Conservation (phyloP, 2,113 vertebrate species). For the Empidonax alnorum region DNA sequence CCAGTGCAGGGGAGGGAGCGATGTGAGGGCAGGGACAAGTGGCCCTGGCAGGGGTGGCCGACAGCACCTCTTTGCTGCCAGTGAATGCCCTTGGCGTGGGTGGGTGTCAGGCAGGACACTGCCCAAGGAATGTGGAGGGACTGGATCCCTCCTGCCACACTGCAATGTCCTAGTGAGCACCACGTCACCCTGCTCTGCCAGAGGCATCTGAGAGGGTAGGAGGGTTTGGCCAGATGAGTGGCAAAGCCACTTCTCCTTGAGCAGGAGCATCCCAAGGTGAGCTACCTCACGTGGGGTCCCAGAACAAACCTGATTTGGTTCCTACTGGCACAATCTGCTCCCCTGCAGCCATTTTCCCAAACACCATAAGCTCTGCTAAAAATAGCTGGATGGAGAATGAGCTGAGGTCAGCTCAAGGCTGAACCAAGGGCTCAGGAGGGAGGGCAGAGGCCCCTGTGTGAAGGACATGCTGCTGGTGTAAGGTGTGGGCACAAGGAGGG, state of each 20-base stretch:
- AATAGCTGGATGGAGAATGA: not conserved
- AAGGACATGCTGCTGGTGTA: not conserved
- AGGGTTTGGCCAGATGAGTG: not conserved
- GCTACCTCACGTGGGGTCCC: not conserved
- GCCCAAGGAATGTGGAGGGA: not conserved
- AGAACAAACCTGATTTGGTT: not conserved
- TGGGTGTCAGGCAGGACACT: not conserved
- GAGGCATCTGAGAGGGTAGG: not conserved
- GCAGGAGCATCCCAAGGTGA: fast-evolving
- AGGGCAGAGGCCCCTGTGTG: not conserved
- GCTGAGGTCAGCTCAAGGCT: not conserved
- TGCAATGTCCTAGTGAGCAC: not conserved
- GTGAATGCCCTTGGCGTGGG: not conserved
- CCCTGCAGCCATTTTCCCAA: not conserved
- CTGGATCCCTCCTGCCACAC: not conserved
- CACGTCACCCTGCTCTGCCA: not conserved
- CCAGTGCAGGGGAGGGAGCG: not conserved
- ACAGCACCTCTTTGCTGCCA: not conserved
- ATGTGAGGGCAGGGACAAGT: not conserved
- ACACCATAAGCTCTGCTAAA: not conserved
- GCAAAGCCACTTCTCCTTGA: not conserved
- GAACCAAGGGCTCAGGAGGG: not conserved
- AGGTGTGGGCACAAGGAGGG: not conserved
- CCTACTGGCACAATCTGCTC: not conserved
- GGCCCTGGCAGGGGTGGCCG: not conserved